These are phyloP conservation scores for Halichoeres trimaculatus DNA, from an alignment of 2,113 vertebrate species.

Conservation along the genomic window DNA sequence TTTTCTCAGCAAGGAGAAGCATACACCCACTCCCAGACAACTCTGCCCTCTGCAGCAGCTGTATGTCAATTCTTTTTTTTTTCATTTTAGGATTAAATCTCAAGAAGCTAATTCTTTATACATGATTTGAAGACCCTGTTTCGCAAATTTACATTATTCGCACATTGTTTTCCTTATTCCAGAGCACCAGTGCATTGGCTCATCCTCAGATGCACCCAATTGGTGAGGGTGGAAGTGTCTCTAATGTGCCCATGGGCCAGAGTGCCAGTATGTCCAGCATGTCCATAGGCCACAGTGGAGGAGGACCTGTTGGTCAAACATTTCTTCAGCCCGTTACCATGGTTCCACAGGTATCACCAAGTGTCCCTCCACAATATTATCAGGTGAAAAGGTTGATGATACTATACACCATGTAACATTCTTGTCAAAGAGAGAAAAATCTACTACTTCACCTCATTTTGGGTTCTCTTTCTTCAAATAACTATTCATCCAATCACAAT, in stretches of 20 bases:
- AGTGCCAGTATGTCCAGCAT: constrained; percentile 74
- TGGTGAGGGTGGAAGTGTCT: constrained; percentile 75
- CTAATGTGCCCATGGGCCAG: constrained; percentile 79
- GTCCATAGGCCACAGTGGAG: constrained; percentile 74
- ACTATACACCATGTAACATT: constrained; percentile 26
- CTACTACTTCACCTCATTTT: constrained; percentile 16
- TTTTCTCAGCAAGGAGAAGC: constrained; percentile 79
- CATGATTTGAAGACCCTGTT: not conserved
- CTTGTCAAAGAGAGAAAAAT: constrained; percentile 5
- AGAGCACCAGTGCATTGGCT: constrained; percentile 64
- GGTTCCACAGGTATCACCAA: constrained; percentile 82
- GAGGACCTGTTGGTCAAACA: constrained; percentile 74
- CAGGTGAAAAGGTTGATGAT: constrained; percentile 76
- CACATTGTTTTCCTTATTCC: constrained; percentile 41
- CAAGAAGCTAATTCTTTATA: not conserved
- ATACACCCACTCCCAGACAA: constrained; percentile 67
- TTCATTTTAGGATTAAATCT: not conserved
- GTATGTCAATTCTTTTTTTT: constrained; percentile 71
- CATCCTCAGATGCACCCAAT: constrained; percentile 77
- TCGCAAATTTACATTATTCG: not conserved
- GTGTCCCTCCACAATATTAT: constrained; percentile 82
- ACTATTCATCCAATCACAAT: constrained; percentile 33
- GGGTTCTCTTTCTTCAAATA: constrained; percentile 24
- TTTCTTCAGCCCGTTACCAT: constrained; percentile 78
- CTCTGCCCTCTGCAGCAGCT: constrained; percentile 79